phyloP scores from a whole-genome alignment of 2,797 vertebrate genomes.

The Hypotaenidia okinawae region DNA sequence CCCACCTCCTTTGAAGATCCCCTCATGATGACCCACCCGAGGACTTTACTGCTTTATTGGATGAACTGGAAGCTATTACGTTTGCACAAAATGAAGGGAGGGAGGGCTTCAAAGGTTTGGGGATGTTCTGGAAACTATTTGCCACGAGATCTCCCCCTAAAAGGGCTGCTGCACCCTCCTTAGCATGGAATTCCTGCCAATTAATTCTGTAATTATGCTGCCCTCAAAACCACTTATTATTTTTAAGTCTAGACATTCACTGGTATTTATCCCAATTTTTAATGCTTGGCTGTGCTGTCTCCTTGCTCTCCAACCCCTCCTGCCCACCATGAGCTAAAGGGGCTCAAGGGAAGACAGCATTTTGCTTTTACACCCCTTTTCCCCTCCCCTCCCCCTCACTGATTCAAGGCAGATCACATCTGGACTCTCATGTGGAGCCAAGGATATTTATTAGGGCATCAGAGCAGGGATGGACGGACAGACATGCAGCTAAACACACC shows the following conservation, averaged over 20 bases:
- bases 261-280: background rate
- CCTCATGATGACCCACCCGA: rapidly evolving
- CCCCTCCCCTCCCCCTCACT: too few relatives aligned
- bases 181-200: background rate
- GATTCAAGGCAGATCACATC: rapidly evolving
- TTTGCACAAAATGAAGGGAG: background rate
- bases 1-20: background rate
- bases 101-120: slow-evolving; percentile 7
- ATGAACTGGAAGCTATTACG: background rate
- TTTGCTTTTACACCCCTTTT: rapidly evolving
- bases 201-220: background rate
- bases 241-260: background rate
- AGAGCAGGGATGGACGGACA: rapidly evolving
- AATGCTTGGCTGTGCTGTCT: background rate
- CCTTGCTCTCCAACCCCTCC: background rate
- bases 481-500: background rate
- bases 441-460: background rate
- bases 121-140: background rate
- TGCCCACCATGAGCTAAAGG: background rate
- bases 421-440: background rate
- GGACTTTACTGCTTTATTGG: background rate
- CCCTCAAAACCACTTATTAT: background rate
- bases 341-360: background rate
- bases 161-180: background rate
- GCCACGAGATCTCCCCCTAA: background rate